Evolutionary conservation across 1,140 invertebrate species (phyloP).

Genomic region (Lasioglossum baleicum): DNA sequence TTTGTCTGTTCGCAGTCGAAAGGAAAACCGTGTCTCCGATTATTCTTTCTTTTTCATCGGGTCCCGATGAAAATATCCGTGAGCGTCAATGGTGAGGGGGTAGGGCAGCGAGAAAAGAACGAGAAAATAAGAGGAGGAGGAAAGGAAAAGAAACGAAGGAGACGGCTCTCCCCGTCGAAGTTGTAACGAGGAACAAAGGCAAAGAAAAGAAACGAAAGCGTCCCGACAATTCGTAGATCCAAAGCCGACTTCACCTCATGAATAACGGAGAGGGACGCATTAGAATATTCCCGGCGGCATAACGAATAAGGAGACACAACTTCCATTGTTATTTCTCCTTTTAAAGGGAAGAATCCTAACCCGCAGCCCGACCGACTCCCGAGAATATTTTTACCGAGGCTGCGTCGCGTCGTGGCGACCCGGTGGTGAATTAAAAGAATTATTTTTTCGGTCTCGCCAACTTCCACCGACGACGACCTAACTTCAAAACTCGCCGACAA

Average conservation of each 20-base stretch:
- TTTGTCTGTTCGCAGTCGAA: too few relatives aligned
- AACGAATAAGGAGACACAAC: slow-evolving; percentile 62
- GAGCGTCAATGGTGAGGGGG: background rate
- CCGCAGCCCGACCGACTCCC: too few relatives aligned
- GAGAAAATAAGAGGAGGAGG: background rate
- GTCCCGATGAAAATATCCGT: slow-evolving; percentile 24
- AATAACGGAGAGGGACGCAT: slow-evolving; percentile 65
- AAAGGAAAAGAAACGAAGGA: background rate
- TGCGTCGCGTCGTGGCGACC: too few relatives aligned
- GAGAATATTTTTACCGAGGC: too few relatives aligned
- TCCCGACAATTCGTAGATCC: slow-evolving; percentile 56
- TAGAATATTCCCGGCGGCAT: slow-evolving; percentile 66
- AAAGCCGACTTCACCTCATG: slow-evolving; percentile 61
- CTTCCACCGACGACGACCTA: too few relatives aligned
- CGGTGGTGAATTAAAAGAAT: too few relatives aligned
- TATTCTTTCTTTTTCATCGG: background rate
- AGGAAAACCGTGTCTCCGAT: background rate
- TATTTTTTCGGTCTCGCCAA: too few relatives aligned
- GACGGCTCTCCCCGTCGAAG: slow-evolving; percentile 16
- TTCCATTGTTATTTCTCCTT: slow-evolving; percentile 61
- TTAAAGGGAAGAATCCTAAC: slow-evolving; percentile 39
- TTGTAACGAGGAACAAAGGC: slow-evolving; percentile 55
- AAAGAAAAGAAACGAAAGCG: slow-evolving; percentile 43
- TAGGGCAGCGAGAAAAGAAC: too few relatives aligned
- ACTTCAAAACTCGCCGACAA: too few relatives aligned